phyloP scores from a whole-genome alignment of 2,888 invertebrate genomes.

The Pyrochroa serraticornis region DNA sequence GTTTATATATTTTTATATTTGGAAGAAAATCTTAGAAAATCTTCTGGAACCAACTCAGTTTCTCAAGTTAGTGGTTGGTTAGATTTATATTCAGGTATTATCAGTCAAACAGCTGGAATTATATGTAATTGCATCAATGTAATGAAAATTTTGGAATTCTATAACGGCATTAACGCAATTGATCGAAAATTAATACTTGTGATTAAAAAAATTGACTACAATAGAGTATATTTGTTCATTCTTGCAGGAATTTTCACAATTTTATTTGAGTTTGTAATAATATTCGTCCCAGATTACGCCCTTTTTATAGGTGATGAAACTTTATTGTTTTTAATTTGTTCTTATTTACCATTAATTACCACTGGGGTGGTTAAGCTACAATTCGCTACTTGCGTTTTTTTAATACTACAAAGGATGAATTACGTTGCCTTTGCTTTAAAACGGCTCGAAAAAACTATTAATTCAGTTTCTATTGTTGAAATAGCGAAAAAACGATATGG shows the following conservation, averaged over 20 bases:
- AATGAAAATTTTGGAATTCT: constrained; percentile 3
- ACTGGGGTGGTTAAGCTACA: constrained; percentile 14
- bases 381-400: constrained; percentile 6
- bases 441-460: neutral
- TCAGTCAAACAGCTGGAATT: constrained; percentile 5
- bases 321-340: constrained; percentile 10
- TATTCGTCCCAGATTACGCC: constrained; percentile 8
- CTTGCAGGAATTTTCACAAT: neutral
- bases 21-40: neutral
- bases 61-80: constrained; percentile 15
- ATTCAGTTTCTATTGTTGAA: neutral
- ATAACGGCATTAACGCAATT: neutral
- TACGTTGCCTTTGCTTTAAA: neutral
- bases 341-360: constrained; percentile 8
- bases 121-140: constrained; percentile 9
- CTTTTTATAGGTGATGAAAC: constrained; percentile 7
- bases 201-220: neutral
- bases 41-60: neutral
- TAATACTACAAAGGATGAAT: constrained; percentile 8
- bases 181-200: constrained; percentile 2
- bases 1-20: neutral
- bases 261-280: constrained; percentile 4
- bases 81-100: constrained; percentile 12
- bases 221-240: neutral
- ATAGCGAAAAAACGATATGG: too few species aligned